Base-by-base conservation (phyloP, 2,113 vertebrate genomes). In the Pseudorectes ferrugineus region DNA sequence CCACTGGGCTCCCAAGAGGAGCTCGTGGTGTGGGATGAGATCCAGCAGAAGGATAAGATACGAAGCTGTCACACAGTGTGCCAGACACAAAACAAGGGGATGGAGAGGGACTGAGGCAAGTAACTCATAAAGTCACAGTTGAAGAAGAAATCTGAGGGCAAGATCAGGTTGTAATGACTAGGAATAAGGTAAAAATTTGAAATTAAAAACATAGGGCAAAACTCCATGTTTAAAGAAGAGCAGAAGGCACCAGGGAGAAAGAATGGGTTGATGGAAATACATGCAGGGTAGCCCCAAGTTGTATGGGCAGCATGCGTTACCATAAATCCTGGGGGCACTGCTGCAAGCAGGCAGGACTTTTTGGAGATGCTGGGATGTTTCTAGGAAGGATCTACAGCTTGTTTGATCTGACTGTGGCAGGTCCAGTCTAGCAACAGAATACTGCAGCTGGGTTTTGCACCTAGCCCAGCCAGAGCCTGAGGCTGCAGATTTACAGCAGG, bases 1-100 rank as follows among this genome's bases (percentile, higher is more conserved):
- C 31, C 20, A 2, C 28, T 18, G 55, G 9, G 2, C 6, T 85
- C n/a, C 42, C 3, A 1, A 8, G 29, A 1, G 1, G 14, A 18
- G 8, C 6, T 58, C 0, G 0, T 45, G 43, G 16, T 48, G 12
- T 76, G 52, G 61, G 31, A 19, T 70, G 66, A 40, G 31, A 40
- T 57, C 42, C 61, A 62, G 42, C 18, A 70, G 54, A 42, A 85
- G 16, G 14, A 36, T 29, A 35, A 78, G 33, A 26, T 15, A 6
- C 17, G 57, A 20, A 12, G 17, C 33, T 45, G 29, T 73, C 59
- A 28, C 21, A 12, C 0, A 3, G 10, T 4, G 14, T 46, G 54
- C 42, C 35, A 43, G 66, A 52, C 6, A 12, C 9, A 20, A 73
- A 85, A 25, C 6, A 26, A 78, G 10, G 48, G 15, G 2, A 12